These are phyloP conservation scores for Eidolon helvum DNA, from an alignment of 2,113 vertebrate genomes.

Conservation along the genomic window DNA sequence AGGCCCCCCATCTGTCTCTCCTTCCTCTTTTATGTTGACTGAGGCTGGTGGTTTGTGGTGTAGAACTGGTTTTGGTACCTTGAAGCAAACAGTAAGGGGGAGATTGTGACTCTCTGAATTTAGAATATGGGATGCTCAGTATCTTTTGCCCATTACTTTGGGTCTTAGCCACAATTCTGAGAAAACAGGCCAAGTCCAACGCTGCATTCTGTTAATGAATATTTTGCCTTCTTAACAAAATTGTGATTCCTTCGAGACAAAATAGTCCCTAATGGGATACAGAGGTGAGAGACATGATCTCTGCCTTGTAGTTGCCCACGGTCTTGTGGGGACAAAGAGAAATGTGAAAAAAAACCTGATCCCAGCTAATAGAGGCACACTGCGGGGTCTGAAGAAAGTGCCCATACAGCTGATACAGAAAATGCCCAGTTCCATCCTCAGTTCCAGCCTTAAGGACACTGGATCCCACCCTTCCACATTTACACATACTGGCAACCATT, in stretches of 20 bases:
- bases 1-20: background rate
- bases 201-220: background rate
- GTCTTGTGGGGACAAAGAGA: background rate
- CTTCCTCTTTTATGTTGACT: background rate
- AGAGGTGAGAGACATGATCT: background rate
- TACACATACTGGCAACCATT: accelerated
- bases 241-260: background rate
- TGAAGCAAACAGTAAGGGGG: background rate
- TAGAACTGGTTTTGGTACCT: background rate
- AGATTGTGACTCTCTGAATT: background rate
- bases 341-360: background rate
- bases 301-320: background rate
- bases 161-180: background rate
- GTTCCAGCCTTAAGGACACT: background rate
- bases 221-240: background rate
- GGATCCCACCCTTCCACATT: background rate
- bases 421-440: background rate
- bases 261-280: background rate
- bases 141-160: background rate
- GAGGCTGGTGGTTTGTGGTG: background rate
- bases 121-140: background rate
- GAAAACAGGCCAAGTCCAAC: background rate
- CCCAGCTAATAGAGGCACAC: background rate
- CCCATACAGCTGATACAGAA: background rate
- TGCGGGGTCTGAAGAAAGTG: background rate